Percentiles rank a stretch among this genome's conserved stretches.
phyloP scores from a whole-genome alignment of 2,113 vertebrate genomes.

The Xyliphius kryptos region DNA sequence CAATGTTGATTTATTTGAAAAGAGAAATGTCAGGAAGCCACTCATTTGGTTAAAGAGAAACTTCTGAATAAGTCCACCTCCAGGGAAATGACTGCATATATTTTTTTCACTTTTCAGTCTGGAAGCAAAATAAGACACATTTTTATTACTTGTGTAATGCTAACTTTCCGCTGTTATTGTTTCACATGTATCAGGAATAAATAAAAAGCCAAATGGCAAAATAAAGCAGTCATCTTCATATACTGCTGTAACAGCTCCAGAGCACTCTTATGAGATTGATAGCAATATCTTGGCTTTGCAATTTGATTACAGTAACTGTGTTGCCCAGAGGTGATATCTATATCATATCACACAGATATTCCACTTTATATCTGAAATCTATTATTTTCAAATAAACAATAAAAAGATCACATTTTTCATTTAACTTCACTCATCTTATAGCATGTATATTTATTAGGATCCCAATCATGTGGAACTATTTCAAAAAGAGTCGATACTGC shows the following conservation, averaged over 20 bases:
- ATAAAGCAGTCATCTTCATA: conserved; percentile 15
- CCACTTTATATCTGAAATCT: conserved; percentile 16
- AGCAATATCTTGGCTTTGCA: conserved; percentile 9
- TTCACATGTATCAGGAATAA: conserved; percentile 24
- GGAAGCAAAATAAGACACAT: conserved; percentile 15
- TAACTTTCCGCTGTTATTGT: conserved; percentile 15
- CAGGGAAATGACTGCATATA: conserved; percentile 26
- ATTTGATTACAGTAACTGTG: conserved; percentile 26
- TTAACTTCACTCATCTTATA: conserved; percentile 6
- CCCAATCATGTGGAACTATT: conserved; percentile 2
- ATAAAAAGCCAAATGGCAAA: conserved; percentile 17
- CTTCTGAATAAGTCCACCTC: conserved; percentile 31
- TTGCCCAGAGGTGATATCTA: conserved; percentile 16
- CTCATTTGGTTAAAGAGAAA: conserved; percentile 38
- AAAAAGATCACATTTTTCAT: conserved; percentile 25
- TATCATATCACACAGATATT: conserved; percentile 17
- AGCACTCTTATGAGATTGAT: conserved; percentile 28
- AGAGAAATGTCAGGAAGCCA: conserved; percentile 40
- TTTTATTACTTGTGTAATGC: conserved; percentile 35
- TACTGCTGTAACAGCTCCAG: conserved; percentile 9
- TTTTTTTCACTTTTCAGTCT: conserved; percentile 33
- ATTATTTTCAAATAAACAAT: conserved; percentile 20
- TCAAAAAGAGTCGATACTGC: neutral
- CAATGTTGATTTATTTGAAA: conserved; percentile 41
- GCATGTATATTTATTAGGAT: conserved; percentile 6